Evolutionary conservation across 1,140 invertebrate genomes (phyloP), one percentile per base, ranked within the genome.

Genomic region (Stegodyphus mimosarum): DNA sequence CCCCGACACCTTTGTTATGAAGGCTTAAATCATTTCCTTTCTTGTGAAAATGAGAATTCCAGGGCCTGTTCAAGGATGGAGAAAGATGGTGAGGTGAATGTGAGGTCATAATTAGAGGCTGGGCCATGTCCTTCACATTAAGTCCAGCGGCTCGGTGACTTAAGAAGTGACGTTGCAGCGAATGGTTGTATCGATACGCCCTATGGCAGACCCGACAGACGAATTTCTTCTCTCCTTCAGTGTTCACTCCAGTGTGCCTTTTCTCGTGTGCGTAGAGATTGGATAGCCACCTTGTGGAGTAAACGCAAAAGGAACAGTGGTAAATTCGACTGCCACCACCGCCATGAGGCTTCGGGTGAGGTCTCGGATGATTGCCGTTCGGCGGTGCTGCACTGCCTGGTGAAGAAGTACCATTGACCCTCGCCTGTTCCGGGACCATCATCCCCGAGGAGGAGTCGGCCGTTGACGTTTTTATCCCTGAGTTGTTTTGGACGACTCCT

Each of bases 191-290:
- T 11, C 88, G 88, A 88, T 90, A 89, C 67, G 88, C 87, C 76
- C 89, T 89, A 71, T 88, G 89, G 88, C 90, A 90, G 63, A 88
- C 87, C 67, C 89, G 89, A 86, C 90, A 90, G 17, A 88, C 76
- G 80, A 88, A 90, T 75, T 86, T 87, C 66, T 88, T 89, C 55
- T 88, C 87, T 15, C 86, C 83, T 88, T 87, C 87, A 52, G 77
- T 87, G 80, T 77, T 88, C 51, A 90, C 64, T 55, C 92, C 92
- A 4, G 91, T 91, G 89, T 97, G 95, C 15, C 95, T 94, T 87
- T 95, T 93, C 89, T 98, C 96, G 91, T 98, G 96, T 49, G 96
- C 94, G 90, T 96, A 96, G 79, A 98, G 92, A 89, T 97, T 96
- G 49, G 96, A 95, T 80, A 97, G 92, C 88, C 96, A 94, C 77